Evolutionary conservation across 2,888 invertebrate species (phyloP).

Genomic region (Luperina testacea): DNA sequence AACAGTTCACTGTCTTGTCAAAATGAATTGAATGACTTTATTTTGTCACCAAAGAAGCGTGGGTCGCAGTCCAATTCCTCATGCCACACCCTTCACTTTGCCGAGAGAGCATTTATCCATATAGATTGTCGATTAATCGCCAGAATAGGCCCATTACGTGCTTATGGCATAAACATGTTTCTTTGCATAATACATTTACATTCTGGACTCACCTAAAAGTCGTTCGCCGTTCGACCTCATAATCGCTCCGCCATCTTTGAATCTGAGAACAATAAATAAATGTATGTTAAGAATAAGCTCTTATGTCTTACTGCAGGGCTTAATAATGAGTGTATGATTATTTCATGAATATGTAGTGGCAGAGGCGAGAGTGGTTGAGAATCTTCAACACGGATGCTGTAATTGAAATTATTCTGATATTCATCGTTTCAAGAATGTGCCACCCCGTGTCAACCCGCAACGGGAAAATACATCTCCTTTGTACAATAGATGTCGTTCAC

Average conservation of each 20-base stretch:
- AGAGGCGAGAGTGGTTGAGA: constrained; percentile 24
- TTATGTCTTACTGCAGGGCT: constrained; percentile 22
- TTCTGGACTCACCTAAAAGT: constrained; percentile 83
- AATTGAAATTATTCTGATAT: constrained; percentile 4
- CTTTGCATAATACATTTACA: constrained; percentile 76
- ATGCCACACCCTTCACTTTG: constrained; percentile 78
- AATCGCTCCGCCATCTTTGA: constrained; percentile 82
- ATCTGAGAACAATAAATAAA: constrained; percentile 81
- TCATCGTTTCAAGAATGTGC: background rate
- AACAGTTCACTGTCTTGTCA: constrained; percentile 73
- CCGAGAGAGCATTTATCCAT: constrained; percentile 73
- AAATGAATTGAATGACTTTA: constrained; percentile 80
- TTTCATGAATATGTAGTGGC: constrained; percentile 43
- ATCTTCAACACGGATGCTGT: background rate
- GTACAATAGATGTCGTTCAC: constrained; percentile 19
- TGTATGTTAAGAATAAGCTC: constrained; percentile 52
- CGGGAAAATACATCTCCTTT: constrained; percentile 7
- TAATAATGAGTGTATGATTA: constrained; percentile 30
- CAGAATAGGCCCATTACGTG: constrained; percentile 77
- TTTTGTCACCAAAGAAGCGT: constrained; percentile 78
- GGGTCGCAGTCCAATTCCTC: constrained; percentile 78
- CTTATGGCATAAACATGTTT: constrained; percentile 69
- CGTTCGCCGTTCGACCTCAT: constrained; percentile 79
- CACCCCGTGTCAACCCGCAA: background rate
- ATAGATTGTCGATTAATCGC: constrained; percentile 78